Evolutionary conservation across 1,140 invertebrate species (phyloP), one percentile per base, ranked within the genome.

Genomic region (Drosophila leontia): DNA sequence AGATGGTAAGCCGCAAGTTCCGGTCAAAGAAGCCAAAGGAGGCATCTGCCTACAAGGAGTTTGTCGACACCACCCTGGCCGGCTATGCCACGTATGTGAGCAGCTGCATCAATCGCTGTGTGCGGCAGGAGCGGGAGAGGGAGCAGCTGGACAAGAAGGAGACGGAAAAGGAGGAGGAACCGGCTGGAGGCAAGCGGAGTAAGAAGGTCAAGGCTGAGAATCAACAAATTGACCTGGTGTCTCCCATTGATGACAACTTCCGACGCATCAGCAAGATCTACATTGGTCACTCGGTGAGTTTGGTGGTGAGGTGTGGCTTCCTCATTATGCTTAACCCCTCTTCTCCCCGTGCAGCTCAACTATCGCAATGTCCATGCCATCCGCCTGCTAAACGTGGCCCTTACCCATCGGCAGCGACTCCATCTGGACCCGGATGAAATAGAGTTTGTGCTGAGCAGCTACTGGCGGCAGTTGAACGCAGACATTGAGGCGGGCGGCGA

Each of bases 381-480:
- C 2, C 70, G 78, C 2, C 45, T 92, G 47, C 64, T 92, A 6
- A 87, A 84, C 53, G 79, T 90, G 55, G 91, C 91, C 15, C 55
- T 92, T 0, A 88, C 75, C 32, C 67, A 92, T 69, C 83, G 91
- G 3, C 68, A 91, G 63, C 56, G 74, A 3, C 48, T 92, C 34
- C 90, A 92, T 42, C 50, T 92, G 32, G 91, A 92, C 45, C 84
- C 80, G 39, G 91, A 92, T 26, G 91, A 92, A 51, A 84, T 92
- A 5, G 84, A 92, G 45, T 92, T 92, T 32, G 82, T 92, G 32
- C 41, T 92, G 23, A 80, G 75, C 32, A 76, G 74, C 19, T 91
- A 90, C 51, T 92, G 91, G 91, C 59, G 74, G 3, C 90, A 92
- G 41, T 19, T 92, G 15, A 86, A 91, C 56, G 64, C 68, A 0